Evolutionary conservation across 2,113 vertebrate species (phyloP).

Genomic region (Eleginops maclovinus): DNA sequence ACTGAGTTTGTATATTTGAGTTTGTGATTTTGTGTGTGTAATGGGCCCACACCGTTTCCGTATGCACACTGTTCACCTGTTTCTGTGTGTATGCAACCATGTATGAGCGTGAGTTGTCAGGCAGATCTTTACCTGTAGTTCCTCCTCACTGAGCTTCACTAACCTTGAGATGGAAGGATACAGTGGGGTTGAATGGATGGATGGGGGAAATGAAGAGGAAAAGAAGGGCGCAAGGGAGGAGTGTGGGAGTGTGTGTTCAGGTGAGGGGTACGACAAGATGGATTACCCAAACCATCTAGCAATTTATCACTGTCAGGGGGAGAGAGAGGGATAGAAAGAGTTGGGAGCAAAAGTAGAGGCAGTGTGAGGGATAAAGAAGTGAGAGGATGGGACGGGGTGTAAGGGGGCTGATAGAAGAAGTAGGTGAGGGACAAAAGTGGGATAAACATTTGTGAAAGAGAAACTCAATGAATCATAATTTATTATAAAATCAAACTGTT

Average conservation of each 20-base stretch:
- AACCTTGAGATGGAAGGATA: constrained; percentile 73
- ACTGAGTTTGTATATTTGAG: constrained; percentile 26
- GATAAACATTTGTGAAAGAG: constrained; percentile 19
- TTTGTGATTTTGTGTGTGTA: constrained; percentile 3
- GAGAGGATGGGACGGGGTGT: background rate
- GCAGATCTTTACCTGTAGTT: constrained; percentile 65
- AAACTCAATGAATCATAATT: constrained; percentile 8
- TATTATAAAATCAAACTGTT: constrained; percentile 17
- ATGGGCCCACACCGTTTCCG: constrained; percentile 8
- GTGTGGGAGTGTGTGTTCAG: constrained; percentile 68
- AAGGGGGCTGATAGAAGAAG: constrained; percentile 20
- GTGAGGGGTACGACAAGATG: constrained; percentile 78
- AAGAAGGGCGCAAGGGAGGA: constrained; percentile 36
- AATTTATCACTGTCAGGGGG: constrained; percentile 83
- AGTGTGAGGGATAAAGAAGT: constrained; percentile 14
- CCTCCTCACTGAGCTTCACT: constrained; percentile 57
- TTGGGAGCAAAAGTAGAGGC: constrained; percentile 24
- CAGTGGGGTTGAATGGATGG: constrained; percentile 38
- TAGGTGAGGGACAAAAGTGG: constrained; percentile 18
- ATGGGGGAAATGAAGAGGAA: constrained; percentile 38
- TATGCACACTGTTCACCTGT: constrained; percentile 24
- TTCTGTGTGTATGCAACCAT: constrained; percentile 20
- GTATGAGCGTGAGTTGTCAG: constrained; percentile 28
- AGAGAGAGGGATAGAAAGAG: constrained; percentile 39
- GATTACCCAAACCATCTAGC: constrained; percentile 73